These are phyloP conservation scores for Xestia rhomboidea DNA, from an alignment of 2,888 invertebrate species.

Conservation along the genomic window DNA sequence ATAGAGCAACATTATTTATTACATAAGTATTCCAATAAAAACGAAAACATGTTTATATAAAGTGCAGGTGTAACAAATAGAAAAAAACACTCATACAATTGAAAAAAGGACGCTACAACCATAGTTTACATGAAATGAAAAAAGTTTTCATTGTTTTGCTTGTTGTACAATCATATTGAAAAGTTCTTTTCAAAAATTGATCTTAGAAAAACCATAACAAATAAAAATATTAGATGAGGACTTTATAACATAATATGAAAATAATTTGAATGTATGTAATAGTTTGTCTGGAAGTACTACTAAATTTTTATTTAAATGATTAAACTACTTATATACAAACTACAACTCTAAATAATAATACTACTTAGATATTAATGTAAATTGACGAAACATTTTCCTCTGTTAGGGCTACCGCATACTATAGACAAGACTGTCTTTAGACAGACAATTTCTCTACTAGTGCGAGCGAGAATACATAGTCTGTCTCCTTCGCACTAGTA, in stretches of 20 bases:
- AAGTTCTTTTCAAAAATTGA: not conserved
- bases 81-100: slow-evolving; percentile 20
- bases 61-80: slow-evolving; percentile 26
- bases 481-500: no score
- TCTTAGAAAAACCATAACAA: not conserved
- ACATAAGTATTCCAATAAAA: not conserved
- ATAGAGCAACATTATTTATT: no score
- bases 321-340: no score
- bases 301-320: no score
- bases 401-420: no score
- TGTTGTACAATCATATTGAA: slow-evolving; percentile 6
- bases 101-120: not conserved
- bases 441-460: no score
- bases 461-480: no score
- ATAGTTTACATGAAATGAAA: slow-evolving; percentile 24
- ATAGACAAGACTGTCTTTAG: no score
- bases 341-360: no score
- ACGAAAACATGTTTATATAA: not conserved
- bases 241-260: not conserved
- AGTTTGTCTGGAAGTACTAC: not conserved
- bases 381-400: not conserved
- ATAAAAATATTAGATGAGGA: not conserved
- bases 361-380: not conserved
- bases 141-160: slow-evolving; percentile 2
- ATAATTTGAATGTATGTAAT: not conserved